Conservation (phyloP, 2,113 vertebrate species). For the Zapus hudsonius region DNA sequence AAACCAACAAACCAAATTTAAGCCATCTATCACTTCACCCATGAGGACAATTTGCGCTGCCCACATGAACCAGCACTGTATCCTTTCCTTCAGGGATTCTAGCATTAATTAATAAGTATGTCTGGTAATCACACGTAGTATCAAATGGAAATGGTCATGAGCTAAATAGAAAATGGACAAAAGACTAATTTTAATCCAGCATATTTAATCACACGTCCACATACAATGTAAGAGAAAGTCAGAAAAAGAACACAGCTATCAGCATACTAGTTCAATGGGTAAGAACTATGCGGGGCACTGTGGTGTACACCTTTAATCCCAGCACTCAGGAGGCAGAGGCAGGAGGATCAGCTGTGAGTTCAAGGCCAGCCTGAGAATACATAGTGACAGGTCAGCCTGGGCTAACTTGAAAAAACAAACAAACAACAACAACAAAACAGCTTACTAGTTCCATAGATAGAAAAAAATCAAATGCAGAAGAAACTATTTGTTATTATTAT, state of each 20-base stretch:
- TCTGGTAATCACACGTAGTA: constrained; percentile 13
- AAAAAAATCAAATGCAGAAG: neutral
- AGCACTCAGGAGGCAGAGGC: too few relatives aligned
- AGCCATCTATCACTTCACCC: constrained; percentile 3
- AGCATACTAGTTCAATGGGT: neutral
- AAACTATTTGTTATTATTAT: too few relatives aligned
- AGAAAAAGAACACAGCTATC: neutral
- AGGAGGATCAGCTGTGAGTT: too few relatives aligned
- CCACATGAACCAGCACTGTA: neutral
- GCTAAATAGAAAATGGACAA: neutral
- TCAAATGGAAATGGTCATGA: constrained; percentile 44
- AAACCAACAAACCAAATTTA: constrained; percentile 3
- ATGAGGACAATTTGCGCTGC: neutral
- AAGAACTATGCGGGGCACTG: too few relatives aligned
- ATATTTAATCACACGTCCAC: neutral
- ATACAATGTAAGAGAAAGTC: constrained; percentile 25
- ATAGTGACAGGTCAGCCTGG: too few relatives aligned
- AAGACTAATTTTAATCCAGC: constrained; percentile 18
- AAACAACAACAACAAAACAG: too few relatives aligned
- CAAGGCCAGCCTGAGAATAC: too few relatives aligned
- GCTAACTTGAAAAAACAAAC: too few relatives aligned
- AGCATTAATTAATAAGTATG: constrained; percentile 36
- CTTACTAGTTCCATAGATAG: neutral
- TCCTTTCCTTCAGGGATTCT: neutral
- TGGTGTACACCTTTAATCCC: too few relatives aligned